phyloP scores from a whole-genome alignment of 1,140 invertebrate genomes.

The Calycopis cecrops region DNA sequence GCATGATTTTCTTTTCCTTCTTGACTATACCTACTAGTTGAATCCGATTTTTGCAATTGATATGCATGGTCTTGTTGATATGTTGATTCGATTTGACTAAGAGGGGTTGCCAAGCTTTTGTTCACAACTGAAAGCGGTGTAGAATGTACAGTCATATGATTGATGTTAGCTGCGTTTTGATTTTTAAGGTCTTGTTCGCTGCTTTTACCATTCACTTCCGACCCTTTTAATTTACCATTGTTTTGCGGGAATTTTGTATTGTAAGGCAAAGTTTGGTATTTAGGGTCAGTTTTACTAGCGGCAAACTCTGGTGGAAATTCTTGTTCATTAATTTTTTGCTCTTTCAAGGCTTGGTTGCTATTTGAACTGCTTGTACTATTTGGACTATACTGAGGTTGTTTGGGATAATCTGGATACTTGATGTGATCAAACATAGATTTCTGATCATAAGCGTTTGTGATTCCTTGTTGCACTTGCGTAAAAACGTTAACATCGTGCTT shows the following conservation, averaged over 20 bases:
- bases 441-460: slow-evolving; percentile 64
- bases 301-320: slow-evolving; percentile 73
- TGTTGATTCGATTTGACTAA: slow-evolving; percentile 74
- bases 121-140: slow-evolving; percentile 80
- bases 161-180: slow-evolving; percentile 59
- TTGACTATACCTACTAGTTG: slow-evolving; percentile 67
- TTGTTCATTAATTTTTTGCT: slow-evolving; percentile 70
- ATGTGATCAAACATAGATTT: slow-evolving; percentile 64
- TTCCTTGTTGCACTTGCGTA: slow-evolving; percentile 62
- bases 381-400: slow-evolving; percentile 66
- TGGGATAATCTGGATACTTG: slow-evolving; percentile 62
- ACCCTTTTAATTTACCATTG: slow-evolving; percentile 61
- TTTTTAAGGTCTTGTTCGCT: slow-evolving; percentile 52
- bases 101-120: slow-evolving; percentile 78
- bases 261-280: slow-evolving; percentile 94
- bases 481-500: slow-evolving; percentile 59
- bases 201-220: slow-evolving; percentile 55
- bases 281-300: slow-evolving; percentile 90
- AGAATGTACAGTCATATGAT: slow-evolving; percentile 80
- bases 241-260: slow-evolving; percentile 87
- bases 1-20: slow-evolving; percentile 72
- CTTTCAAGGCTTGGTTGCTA: slow-evolving; percentile 65
- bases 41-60: slow-evolving; percentile 73
- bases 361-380: slow-evolving; percentile 64
- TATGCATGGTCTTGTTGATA: slow-evolving; percentile 70